phyloP scores from a whole-genome alignment of 2,888 invertebrate species.

The Zelleria hepariella region DNA sequence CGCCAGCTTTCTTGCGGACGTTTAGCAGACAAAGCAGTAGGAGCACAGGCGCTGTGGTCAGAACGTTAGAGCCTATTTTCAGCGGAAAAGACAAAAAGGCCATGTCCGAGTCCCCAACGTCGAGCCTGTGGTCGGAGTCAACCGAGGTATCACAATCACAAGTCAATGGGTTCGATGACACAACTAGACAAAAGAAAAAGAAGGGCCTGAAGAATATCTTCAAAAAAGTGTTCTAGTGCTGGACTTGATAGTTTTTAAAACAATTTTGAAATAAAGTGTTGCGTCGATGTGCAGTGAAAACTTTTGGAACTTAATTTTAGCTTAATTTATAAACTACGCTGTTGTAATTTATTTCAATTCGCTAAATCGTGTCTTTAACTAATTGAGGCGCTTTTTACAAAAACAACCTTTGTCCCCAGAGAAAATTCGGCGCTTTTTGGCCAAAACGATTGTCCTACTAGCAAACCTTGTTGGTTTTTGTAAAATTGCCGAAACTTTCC shows the following conservation, averaged over 20 bases:
- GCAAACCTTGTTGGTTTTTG: too few species aligned
- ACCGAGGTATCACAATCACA: conserved; percentile 60
- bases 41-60: conserved; percentile 50
- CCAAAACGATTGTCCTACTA: too few species aligned
- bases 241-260: conserved; percentile 28
- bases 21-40: conserved; percentile 64
- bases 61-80: conserved; percentile 43
- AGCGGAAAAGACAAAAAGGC: conserved; percentile 52
- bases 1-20: conserved; percentile 73
- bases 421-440: too few species aligned
- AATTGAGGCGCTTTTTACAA: too few species aligned
- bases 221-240: conserved; percentile 79
- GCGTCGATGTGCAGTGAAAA: background rate
- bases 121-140: conserved; percentile 62
- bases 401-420: too few species aligned
- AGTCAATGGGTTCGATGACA: conserved; percentile 21
- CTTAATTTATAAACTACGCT: conserved; percentile 27
- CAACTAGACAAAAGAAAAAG: conserved; percentile 67
- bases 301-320: conserved; percentile 9
- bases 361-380: conserved; percentile 33
- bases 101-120: conserved; percentile 57
- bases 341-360: conserved; percentile 55
- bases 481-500: too few species aligned
- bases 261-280: background rate
- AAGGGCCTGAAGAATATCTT: conserved; percentile 82